A percentile compares a stretch with the other conserved stretches of the same genome.
Evolutionary conservation across 2,888 invertebrate species (phyloP).

Genomic region (Leucoma salicis): DNA sequence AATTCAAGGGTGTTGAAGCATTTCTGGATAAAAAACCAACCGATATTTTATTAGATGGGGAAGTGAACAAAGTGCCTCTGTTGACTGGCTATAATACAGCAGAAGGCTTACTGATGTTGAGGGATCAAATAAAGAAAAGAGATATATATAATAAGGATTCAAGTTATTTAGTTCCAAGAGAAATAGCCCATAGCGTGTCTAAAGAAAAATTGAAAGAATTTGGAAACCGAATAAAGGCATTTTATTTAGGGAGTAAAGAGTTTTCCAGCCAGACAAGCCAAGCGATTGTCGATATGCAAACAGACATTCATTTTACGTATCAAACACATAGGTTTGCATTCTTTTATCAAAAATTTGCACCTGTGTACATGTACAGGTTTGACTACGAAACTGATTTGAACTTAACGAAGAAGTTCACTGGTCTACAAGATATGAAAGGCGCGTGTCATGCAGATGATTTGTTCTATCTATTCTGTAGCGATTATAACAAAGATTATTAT

Average conservation of each 20-base stretch:
- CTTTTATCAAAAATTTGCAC: slow-evolving; percentile 37
- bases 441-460: slow-evolving; percentile 74
- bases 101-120: slow-evolving; percentile 49
- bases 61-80: slow-evolving; percentile 47
- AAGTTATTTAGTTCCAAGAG: slow-evolving; percentile 47
- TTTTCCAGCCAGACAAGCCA: slow-evolving; percentile 34
- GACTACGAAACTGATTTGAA: slow-evolving; percentile 57
- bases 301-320: slow-evolving; percentile 49
- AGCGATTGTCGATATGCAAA: slow-evolving; percentile 40
- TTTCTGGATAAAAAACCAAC: slow-evolving; percentile 50
- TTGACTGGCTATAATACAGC: slow-evolving; percentile 55
- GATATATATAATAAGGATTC: slow-evolving; percentile 42
- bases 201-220: slow-evolving; percentile 38
- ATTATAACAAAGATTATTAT: slow-evolving; percentile 52
- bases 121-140: slow-evolving; percentile 38
- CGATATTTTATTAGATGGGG: slow-evolving; percentile 40
- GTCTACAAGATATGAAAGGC: slow-evolving; percentile 45
- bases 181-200: slow-evolving; percentile 39
- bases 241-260: slow-evolving; percentile 45
- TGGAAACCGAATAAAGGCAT: slow-evolving; percentile 47
- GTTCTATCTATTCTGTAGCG: slow-evolving; percentile 65
- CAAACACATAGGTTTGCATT: slow-evolving; percentile 49
- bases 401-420: slow-evolving; percentile 42
- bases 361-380: slow-evolving; percentile 54
- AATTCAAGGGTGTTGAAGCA: slow-evolving; percentile 41